Conservation (phyloP, 2,888 invertebrate genomes). For the Nomada hirtipes region DNA sequence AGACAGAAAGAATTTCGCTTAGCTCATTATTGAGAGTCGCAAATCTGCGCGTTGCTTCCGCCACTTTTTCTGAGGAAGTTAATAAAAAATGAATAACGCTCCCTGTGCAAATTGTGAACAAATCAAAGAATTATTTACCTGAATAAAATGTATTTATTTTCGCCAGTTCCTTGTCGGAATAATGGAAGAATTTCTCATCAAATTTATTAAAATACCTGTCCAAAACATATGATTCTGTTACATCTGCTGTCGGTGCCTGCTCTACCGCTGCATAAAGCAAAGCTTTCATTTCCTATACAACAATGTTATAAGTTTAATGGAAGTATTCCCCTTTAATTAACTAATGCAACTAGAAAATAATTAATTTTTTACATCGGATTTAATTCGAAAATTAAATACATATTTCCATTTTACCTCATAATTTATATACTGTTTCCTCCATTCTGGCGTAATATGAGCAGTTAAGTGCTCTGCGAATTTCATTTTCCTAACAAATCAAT, state of each 20-base stretch:
- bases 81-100: neutral
- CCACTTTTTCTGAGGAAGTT: slow-evolving; percentile 90
- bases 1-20: slow-evolving; percentile 85
- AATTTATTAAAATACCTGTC: slow-evolving; percentile 91
- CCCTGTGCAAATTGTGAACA: neutral
- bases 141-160: slow-evolving; percentile 96
- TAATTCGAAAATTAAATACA: neutral
- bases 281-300: slow-evolving; percentile 91
- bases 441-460: slow-evolving; percentile 96
- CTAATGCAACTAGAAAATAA: neutral
- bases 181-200: slow-evolving; percentile 94
- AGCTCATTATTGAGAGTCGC: slow-evolving; percentile 90
- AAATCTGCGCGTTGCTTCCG: slow-evolving; percentile 93
- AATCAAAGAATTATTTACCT: slow-evolving; percentile 80
- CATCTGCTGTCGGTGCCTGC: slow-evolving; percentile 91
- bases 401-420: slow-evolving; percentile 87
- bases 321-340: neutral
- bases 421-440: slow-evolving; percentile 94
- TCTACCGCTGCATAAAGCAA: slow-evolving; percentile 93
- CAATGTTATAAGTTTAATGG: slow-evolving; percentile 2
- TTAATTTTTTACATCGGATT: neutral
- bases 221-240: slow-evolving; percentile 89
- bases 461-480: slow-evolving; percentile 95
- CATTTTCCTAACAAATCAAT: slow-evolving; percentile 86
- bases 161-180: slow-evolving; percentile 93